Base-by-base conservation (phyloP, 2,888 invertebrate genomes). In the Pyrrhosoma nymphula region DNA sequence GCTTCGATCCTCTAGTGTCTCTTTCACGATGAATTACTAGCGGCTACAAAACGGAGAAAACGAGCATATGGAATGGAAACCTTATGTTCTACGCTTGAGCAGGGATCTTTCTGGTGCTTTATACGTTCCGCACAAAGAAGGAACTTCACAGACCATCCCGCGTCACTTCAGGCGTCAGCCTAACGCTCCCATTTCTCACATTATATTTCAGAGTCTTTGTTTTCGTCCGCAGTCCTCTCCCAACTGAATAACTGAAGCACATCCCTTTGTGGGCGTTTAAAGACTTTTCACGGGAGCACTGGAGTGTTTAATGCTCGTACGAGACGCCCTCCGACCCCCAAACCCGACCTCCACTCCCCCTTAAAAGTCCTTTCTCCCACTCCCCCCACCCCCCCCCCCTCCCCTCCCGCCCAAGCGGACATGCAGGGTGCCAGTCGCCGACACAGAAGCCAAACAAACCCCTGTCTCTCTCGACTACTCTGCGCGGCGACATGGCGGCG, bases 371-470 rank as follows among this genome's bases (percentile, higher is more conserved):
- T 60, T 12, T 20, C 60, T 10, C 35, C 35, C 82, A 8, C 69
- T 18, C 69, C 69, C 26, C 26, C 69, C 3, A 26, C 1, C 69
- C 12, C 69, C 35, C 2, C 18, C 30, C 82, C 16, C 35, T 35
- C 35, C 8, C 91, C 26, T 20, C 39, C 23, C 23, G 14, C 1
- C 14, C 14, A 1, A 39, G 39, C 47, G 88, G 88, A n/a, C 88
- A 88, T n/a, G 18, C 89, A 18, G 56, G 55, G 47, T 30, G 47
- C 12, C 26, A 23, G 69, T 55, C 69, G 69, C 93, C 69, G 69
- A 93, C 93, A 93, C 93, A 93, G 93, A 93, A 93, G 93, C 93
- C 93, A 93, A 93, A 93, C 93, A 93, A 93, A 60, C 82, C 35
- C 35, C 35, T n/a, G n/a, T n/a, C n/a, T n/a, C 69, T n/a, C 26